phyloP scores from a whole-genome alignment of 1,140 invertebrate species.

The Caenorhabditis inopinata region DNA sequence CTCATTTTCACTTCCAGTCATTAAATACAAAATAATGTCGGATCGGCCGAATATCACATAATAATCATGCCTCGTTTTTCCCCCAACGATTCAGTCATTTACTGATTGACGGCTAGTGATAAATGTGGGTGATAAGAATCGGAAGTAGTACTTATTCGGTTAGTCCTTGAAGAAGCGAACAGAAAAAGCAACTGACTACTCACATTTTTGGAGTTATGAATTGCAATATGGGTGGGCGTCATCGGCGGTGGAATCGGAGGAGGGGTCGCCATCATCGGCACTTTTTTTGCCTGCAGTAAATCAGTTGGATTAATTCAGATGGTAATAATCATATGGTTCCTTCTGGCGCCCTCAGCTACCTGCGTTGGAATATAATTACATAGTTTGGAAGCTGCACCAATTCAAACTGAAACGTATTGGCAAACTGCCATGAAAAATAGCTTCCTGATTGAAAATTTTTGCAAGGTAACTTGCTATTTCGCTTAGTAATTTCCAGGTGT shows the following conservation, averaged over 20 bases:
- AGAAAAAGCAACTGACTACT: constrained; percentile 7
- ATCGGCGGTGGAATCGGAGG: constrained; percentile 39
- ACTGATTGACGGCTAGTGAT: neutral
- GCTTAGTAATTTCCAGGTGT: too few relatives aligned
- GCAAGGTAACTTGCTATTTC: too few relatives aligned
- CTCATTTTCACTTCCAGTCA: neutral
- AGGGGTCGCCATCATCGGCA: constrained; percentile 25
- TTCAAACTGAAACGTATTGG: too few relatives aligned
- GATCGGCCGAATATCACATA: neutral
- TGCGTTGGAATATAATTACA: too few relatives aligned
- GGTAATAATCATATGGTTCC: too few relatives aligned
- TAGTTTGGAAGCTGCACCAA: too few relatives aligned
- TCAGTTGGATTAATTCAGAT: constrained; percentile 5
- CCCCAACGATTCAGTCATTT: neutral
- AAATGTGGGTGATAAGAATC: constrained; percentile 14
- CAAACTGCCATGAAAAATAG: too few relatives aligned
- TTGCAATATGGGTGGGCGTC: constrained; percentile 41
- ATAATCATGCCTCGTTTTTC: neutral
- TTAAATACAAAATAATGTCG: neutral
- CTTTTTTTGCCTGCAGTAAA: constrained; percentile 1
- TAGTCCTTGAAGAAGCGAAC: constrained; percentile 5
- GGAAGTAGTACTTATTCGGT: neutral
- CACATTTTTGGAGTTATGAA: constrained; percentile 43
- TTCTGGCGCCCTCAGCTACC: too few relatives aligned
- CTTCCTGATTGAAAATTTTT: too few relatives aligned